Percentiles rank a stretch among this genome's conserved stretches.
These are phyloP conservation scores for Horisme vitalbata DNA, from an alignment of 2,888 invertebrate genomes.

Conservation along the genomic window DNA sequence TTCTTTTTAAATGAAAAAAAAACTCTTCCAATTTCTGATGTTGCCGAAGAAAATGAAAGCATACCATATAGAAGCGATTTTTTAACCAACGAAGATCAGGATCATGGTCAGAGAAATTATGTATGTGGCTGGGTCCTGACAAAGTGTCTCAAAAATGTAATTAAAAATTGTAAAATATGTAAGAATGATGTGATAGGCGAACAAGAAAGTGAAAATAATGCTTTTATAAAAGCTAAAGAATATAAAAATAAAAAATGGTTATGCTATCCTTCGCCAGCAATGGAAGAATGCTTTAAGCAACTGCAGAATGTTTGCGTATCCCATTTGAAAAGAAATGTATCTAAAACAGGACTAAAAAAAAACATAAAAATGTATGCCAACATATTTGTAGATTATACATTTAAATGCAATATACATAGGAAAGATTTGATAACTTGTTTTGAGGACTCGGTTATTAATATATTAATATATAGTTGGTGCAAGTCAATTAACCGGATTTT, in stretches of 20 bases:
- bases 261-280: neutral
- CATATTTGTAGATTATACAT: neutral
- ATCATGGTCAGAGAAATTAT: slow-evolving; percentile 30
- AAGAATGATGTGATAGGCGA: neutral
- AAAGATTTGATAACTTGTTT: neutral
- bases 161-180: too few species aligned
- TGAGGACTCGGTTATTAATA: neutral
- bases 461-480: slow-evolving; percentile 10
- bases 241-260: neutral
- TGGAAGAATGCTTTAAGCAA: neutral
- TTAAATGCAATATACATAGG: neutral
- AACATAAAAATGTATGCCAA: neutral
- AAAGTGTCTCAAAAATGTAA: slow-evolving; percentile 26
- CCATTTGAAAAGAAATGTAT: too few species aligned
- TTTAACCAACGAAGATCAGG: neutral
- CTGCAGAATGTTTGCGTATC: neutral
- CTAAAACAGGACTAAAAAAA: too few species aligned
- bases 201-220: neutral
- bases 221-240: neutral
- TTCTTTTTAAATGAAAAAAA: neutral
- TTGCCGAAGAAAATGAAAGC: slow-evolving; percentile 3
- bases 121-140: slow-evolving; percentile 34
- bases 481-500: slow-evolving; percentile 12
- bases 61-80: neutral
- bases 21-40: neutral